phyloP scores from a whole-genome alignment of 2,888 invertebrate genomes.

The Dromius quadrimaculatus region DNA sequence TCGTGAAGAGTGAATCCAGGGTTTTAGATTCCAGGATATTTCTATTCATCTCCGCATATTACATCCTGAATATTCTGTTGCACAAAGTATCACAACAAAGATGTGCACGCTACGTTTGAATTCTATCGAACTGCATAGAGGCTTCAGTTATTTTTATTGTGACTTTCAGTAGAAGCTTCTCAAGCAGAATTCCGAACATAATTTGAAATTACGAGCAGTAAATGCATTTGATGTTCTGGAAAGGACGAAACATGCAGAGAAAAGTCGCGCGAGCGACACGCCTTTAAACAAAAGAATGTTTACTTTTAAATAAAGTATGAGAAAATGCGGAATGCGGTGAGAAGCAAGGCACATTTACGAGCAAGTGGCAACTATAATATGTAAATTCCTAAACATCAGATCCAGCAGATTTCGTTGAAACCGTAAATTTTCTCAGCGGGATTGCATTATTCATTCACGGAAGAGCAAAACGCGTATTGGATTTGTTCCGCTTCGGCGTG shows the following conservation, averaged over 20 bases:
- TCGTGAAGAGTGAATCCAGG: too few relatives aligned
- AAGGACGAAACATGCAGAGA: not conserved
- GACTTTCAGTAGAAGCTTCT: not conserved
- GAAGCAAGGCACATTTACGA: constrained; percentile 19
- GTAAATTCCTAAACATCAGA: constrained; percentile 47
- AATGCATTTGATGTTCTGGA: constrained; percentile 19
- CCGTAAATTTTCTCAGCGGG: constrained; percentile 46
- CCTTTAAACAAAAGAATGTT: constrained; percentile 37
- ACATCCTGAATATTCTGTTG: not conserved
- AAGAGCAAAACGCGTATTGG: constrained; percentile 45
- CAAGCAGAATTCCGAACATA: constrained; percentile 11
- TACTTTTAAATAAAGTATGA: constrained; percentile 40
- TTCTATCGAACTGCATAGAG: constrained; percentile 11
- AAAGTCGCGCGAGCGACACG: not conserved
- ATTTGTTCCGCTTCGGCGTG: constrained; percentile 44
- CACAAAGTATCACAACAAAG: not conserved
- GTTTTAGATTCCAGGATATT: too few relatives aligned
- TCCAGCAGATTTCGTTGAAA: constrained; percentile 45
- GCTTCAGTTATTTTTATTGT: constrained; percentile 22
- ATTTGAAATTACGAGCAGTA: constrained; percentile 32
- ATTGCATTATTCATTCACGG: constrained; percentile 49
- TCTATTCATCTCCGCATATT: too few relatives aligned
- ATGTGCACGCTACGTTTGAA: constrained; percentile 2
- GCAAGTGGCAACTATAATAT: constrained; percentile 41
- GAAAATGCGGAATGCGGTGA: constrained; percentile 7